Base-by-base conservation (phyloP, 1,140 invertebrate genomes). In the Chlorops oryzae region DNA sequence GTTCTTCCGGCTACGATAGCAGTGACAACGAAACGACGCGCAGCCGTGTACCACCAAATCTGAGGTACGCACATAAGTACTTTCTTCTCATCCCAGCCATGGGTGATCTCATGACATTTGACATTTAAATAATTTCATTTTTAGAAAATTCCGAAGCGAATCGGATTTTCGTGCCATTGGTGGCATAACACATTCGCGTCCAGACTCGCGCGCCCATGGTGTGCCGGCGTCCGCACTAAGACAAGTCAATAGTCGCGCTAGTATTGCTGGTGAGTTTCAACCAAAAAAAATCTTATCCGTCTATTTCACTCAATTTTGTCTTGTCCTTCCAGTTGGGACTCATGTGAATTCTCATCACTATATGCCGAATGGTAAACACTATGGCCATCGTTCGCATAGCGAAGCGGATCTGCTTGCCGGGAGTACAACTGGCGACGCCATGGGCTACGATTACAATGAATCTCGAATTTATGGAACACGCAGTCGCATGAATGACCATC, bases 1-100 rank as follows among this genome's bases (percentile, higher is more conserved):
- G 82, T 1, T 92, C 89, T 7, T 91, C 88, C 53, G 90, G 90
- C 2, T 93, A 93, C 65, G 89, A 93, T 60, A 92, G 90, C 58
- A 83, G 81, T 18, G 82, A 84, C 63, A 84, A 84, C 63, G 82
- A 84, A 68, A 82, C 80, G 2, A 80, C 39, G 72, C 78, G 58
- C 70, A 82, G 69, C 78, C 81, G 66, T 17, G 61, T 68, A 44
- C 69, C 69, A 34, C 68, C 73, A 76, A 83, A 73, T 74, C 79
- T 57, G 40, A 57, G 55, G 55, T 57, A n/a, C 18, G n/a, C n/a
- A 35, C 10, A 35, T 15, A 35, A 35, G 18, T 35, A 35, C 18
- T 35, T 35, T 35, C n/a, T 15, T 35, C n/a, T 35, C 13, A 35
- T 35, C 34, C n/a, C 34, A 17, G 18, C 13, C 18, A 4, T 35